phyloP scores from a whole-genome alignment of 2,888 invertebrate species.

The Acanthosepion pharaonis region DNA sequence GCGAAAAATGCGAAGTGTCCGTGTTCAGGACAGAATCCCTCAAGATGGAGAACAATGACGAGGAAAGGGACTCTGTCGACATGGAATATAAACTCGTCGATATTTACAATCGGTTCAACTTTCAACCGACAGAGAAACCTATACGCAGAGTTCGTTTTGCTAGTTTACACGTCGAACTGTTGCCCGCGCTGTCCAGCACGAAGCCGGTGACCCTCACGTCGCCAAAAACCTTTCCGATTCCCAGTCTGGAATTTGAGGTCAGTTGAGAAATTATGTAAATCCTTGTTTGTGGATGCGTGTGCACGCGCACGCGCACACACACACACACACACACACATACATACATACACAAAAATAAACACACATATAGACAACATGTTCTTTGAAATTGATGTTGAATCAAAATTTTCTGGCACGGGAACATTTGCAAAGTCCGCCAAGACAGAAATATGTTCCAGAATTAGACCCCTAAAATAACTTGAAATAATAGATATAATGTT shows the following conservation, averaged over 20 bases:
- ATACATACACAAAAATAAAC: neutral
- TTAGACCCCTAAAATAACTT: too few relatives aligned
- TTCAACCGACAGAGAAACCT: neutral
- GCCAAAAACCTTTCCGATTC: neutral
- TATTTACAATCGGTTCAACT: neutral
- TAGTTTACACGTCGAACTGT: neutral
- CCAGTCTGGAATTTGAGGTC: neutral
- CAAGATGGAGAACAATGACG: neutral
- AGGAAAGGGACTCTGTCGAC: neutral
- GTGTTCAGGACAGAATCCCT: neutral
- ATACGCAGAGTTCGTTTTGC: conserved; percentile 43
- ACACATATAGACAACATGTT: neutral
- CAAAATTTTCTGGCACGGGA: neutral
- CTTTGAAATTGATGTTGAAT: neutral
- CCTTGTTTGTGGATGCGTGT: too few relatives aligned
- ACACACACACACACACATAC: neutral
- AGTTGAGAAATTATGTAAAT: conserved; percentile 4
- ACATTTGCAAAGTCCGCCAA: neutral
- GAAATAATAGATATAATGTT: too few relatives aligned
- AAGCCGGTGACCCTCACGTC: neutral
- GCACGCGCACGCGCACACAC: neutral
- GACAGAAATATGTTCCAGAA: neutral
- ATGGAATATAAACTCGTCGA: neutral
- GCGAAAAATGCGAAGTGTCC: neutral
- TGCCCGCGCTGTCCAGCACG: neutral